Percentiles rank a stretch among this genome's conserved stretches.
These are phyloP conservation scores for Ibidorhyncha struthersii DNA, from an alignment of 2,113 vertebrate species.

Conservation along the genomic window DNA sequence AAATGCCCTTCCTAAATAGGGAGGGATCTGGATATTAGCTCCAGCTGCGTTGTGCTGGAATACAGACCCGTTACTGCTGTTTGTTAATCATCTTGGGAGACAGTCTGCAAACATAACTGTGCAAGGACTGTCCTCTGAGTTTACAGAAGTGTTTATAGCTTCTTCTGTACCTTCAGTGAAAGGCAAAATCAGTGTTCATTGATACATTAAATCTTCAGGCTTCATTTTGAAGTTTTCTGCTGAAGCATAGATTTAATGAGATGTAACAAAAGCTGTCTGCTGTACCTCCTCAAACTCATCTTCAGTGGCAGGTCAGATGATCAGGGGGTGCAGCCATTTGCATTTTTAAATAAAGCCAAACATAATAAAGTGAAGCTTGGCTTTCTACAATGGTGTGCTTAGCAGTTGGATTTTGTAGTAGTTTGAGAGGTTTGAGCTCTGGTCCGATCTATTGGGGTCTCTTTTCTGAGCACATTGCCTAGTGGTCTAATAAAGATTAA, in stretches of 20 bases:
- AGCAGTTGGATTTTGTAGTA: neutral
- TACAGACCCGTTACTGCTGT: neutral
- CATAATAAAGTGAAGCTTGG: neutral
- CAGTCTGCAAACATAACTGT: neutral
- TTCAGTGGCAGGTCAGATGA: neutral
- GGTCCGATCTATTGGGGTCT: neutral
- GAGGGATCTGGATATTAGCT: constrained; percentile 6
- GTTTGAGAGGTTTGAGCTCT: neutral
- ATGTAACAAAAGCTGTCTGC: neutral
- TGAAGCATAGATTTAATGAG: neutral
- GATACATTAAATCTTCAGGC: neutral
- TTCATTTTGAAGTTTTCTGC: neutral
- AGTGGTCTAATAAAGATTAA: neutral
- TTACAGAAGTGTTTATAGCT: neutral
- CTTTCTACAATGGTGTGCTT: neutral
- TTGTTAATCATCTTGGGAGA: neutral
- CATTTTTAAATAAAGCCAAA: neutral
- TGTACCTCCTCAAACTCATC: neutral
- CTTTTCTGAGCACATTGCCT: neutral
- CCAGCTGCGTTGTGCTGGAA: neutral
- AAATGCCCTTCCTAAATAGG: neutral
- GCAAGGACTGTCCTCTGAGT: neutral
- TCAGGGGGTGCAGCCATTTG: neutral
- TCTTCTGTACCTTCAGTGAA: neutral
- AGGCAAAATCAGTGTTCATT: neutral